Conservation (phyloP, 1,140 invertebrate genomes). For the Aphaenogaster floridana region DNA sequence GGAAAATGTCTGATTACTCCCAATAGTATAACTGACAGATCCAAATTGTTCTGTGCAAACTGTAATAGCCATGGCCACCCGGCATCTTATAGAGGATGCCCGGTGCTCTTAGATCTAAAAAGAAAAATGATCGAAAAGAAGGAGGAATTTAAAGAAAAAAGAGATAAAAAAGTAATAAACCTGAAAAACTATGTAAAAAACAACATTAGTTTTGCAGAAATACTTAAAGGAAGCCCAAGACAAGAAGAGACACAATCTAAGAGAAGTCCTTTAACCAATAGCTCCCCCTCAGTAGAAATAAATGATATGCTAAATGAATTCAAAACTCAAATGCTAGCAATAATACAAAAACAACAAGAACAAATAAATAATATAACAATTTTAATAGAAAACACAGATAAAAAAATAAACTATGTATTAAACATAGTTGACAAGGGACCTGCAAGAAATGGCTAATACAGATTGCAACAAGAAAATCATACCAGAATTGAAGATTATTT, state of each 20-base stretch:
- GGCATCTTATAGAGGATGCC: background rate
- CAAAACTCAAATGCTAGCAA: background rate
- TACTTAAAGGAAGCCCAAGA: background rate
- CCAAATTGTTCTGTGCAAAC: background rate
- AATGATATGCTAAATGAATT: too few relatives aligned
- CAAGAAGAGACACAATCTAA: background rate
- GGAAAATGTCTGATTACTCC: too few relatives aligned
- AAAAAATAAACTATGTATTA: background rate
- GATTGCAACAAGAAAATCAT: too few relatives aligned
- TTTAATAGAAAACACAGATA: background rate
- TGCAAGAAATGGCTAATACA: too few relatives aligned
- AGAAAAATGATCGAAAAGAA: conserved; percentile 8
- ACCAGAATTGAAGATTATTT: background rate
- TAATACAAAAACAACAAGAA: background rate
- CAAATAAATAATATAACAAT: background rate
- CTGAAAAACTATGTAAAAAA: background rate
- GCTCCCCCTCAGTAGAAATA: too few relatives aligned
- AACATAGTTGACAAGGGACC: background rate
- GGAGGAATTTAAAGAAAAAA: background rate
- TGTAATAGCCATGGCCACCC: background rate
- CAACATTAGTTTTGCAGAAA: background rate
- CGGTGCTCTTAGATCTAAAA: background rate
- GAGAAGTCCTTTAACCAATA: too few relatives aligned
- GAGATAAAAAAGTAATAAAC: background rate
- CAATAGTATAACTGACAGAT: too few relatives aligned